phyloP scores from a whole-genome alignment of 1,140 invertebrate genomes.

The Drosophila ogumai region DNA sequence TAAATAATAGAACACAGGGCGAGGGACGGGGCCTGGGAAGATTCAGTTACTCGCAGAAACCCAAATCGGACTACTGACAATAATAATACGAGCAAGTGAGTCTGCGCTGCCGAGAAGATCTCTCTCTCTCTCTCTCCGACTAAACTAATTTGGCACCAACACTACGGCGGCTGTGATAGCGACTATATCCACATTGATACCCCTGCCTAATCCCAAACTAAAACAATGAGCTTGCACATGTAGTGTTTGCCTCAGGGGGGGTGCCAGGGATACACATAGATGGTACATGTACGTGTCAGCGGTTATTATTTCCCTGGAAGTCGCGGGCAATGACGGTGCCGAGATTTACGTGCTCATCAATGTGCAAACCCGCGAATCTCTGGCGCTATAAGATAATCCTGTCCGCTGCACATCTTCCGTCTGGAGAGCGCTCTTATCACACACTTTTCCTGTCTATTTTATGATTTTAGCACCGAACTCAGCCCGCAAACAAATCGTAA shows the following conservation, averaged over 20 bases:
- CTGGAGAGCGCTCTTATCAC: slow-evolving; percentile 24
- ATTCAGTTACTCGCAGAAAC: slow-evolving; percentile 15
- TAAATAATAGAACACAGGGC: slow-evolving; percentile 66
- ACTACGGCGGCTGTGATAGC: slow-evolving; percentile 5
- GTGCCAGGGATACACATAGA: no score
- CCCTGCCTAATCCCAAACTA: slow-evolving; percentile 22
- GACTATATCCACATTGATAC: slow-evolving; percentile 28
- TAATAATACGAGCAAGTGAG: slow-evolving; percentile 17
- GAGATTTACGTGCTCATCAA: slow-evolving; percentile 46
- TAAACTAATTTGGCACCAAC: slow-evolving; percentile 39
- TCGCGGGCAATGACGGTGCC: neutral
- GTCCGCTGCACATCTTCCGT: slow-evolving; percentile 6
- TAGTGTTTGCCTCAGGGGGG: slow-evolving; percentile 8
- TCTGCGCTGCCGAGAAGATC: neutral
- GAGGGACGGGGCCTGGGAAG: slow-evolving; percentile 45
- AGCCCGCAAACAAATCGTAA: slow-evolving; percentile 56
- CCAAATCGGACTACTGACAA: slow-evolving; percentile 28
- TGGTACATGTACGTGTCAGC: neutral
- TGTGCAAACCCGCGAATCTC: slow-evolving; percentile 7
- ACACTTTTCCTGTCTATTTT: slow-evolving; percentile 39
- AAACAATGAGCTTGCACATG: slow-evolving; percentile 57
- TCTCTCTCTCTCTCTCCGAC: slow-evolving; percentile 1
- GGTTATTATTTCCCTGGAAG: slow-evolving; percentile 4
- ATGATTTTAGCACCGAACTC: slow-evolving; percentile 45
- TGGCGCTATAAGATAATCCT: slow-evolving; percentile 24